Evolutionary conservation across 2,888 invertebrate species (phyloP).

Genomic region (Apamea sordens): DNA sequence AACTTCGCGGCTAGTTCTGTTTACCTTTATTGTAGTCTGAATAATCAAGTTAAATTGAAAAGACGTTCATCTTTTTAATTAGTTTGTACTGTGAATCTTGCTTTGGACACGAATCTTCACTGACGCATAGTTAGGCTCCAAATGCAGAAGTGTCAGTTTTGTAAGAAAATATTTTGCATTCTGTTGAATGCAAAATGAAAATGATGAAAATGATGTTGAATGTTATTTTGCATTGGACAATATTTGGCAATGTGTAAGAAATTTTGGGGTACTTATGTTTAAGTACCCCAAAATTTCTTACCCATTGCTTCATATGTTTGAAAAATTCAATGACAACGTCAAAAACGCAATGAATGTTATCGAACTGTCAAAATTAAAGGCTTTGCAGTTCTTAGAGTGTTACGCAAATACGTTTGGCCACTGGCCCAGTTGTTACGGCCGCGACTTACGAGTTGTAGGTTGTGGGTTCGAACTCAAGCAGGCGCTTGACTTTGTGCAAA

Average conservation of each 20-base stretch:
- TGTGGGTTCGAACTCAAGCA: too few species aligned
- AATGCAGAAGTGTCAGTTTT: not conserved
- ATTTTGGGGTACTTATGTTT: too few species aligned
- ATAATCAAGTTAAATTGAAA: slow-evolving; percentile 61
- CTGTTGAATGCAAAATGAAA: too few species aligned
- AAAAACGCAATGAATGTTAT: not conserved
- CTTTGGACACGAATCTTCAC: slow-evolving; percentile 1
- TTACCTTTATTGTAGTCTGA: slow-evolving; percentile 67
- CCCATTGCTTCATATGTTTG: not conserved
- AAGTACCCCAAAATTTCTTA: not conserved
- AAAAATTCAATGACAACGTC: not conserved
- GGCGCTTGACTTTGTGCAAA: too few species aligned
- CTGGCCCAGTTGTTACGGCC: not conserved
- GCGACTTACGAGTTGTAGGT: too few species aligned
- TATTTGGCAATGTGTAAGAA: too few species aligned
- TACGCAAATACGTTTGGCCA: not conserved
- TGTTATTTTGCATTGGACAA: too few species aligned
- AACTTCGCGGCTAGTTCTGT: slow-evolving; percentile 73
- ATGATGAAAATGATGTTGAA: too few species aligned
- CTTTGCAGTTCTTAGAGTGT: not conserved
- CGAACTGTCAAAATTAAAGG: not conserved
- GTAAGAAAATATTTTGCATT: not conserved
- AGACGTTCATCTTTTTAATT: slow-evolving; percentile 42
- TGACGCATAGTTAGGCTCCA: not conserved
- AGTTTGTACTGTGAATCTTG: slow-evolving; percentile 25